phyloP scores from a whole-genome alignment of 2,113 vertebrate genomes.

The Rhabdomys dilectus region DNA sequence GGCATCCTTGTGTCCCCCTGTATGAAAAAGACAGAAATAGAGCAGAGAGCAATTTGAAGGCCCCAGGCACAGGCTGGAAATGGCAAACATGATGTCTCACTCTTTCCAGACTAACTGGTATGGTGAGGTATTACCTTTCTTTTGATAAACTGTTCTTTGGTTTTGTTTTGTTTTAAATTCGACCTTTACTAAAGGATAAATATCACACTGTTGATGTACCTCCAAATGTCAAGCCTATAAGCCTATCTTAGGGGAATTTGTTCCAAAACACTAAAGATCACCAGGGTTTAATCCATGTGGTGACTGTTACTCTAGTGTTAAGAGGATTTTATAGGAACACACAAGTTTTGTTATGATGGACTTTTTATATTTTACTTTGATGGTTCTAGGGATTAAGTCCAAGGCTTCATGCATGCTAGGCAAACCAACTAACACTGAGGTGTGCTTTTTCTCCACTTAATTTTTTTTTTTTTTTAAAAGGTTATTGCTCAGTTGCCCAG shows the following conservation, averaged over 20 bases:
- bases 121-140: slow-evolving; percentile 58
- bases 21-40: background rate
- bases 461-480: background rate
- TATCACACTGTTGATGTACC: background rate
- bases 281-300: background rate
- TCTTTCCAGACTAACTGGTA: slow-evolving; percentile 31
- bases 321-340: background rate
- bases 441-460: background rate
- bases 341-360: too few species aligned
- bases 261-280: background rate
- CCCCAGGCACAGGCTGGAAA: background rate
- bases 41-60: background rate
- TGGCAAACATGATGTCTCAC: background rate
- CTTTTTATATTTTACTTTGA: background rate
- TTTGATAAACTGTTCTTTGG: background rate
- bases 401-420: background rate
- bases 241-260: background rate
- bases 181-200: slow-evolving; percentile 37
- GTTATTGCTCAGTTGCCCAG: background rate
- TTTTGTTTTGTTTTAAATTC: slow-evolving; percentile 12
- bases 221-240: slow-evolving; percentile 30
- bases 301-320: background rate
- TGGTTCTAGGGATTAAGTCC: background rate
- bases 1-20: background rate
- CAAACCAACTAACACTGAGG: background rate